phyloP scores from a whole-genome alignment of 2,888 invertebrate species.

The Heteropelma amictum region DNA sequence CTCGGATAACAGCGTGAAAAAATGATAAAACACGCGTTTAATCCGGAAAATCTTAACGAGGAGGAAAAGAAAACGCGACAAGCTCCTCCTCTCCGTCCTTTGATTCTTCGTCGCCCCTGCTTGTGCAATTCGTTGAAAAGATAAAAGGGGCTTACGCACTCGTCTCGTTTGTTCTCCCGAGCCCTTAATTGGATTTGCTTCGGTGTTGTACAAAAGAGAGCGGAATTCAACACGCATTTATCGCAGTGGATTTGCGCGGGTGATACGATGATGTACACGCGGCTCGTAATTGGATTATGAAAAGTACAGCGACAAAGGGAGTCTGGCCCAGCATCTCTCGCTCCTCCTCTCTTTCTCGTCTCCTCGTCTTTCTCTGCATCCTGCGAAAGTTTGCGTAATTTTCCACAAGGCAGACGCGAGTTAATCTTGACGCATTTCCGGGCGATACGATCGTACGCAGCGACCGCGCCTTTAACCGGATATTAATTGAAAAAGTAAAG shows the following conservation, averaged over 20 bases:
- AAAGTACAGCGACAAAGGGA: slow-evolving; percentile 13
- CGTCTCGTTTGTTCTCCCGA: neutral
- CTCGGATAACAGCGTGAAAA: too few relatives aligned
- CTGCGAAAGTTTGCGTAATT: too few relatives aligned
- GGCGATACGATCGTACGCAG: too few relatives aligned
- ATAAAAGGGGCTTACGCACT: neutral
- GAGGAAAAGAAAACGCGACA: neutral
- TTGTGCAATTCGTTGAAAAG: neutral
- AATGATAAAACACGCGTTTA: too few relatives aligned
- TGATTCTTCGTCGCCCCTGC: neutral
- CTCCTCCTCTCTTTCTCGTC: neutral
- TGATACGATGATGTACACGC: slow-evolving; percentile 26
- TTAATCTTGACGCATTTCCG: too few relatives aligned
- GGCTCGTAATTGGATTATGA: slow-evolving; percentile 33
- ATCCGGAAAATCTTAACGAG: too few relatives aligned
- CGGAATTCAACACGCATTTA: neutral
- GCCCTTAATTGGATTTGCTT: neutral
- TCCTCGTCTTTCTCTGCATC: neutral
- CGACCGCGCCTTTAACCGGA: too few relatives aligned
- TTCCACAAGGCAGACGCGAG: too few relatives aligned
- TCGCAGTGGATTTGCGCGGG: neutral
- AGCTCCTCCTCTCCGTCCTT: neutral
- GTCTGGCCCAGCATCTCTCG: slow-evolving; percentile 29
- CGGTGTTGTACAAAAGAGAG: neutral
- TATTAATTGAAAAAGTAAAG: too few relatives aligned